Conservation (phyloP, 2,113 vertebrate species). For the Larimichthys polyactis region DNA sequence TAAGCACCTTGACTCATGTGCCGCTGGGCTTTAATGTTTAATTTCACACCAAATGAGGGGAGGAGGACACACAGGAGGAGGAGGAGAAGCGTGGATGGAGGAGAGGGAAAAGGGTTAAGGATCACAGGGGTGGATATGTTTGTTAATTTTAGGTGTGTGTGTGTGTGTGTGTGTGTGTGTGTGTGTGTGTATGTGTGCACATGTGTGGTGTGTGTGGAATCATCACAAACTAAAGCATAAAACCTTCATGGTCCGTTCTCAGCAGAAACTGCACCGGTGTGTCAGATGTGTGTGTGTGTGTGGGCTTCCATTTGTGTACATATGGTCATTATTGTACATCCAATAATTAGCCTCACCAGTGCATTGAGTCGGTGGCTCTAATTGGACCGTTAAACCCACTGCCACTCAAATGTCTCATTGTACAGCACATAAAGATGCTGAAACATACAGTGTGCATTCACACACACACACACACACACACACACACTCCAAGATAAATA, state of each 20-base stretch:
- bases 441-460: neutral
- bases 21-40: conserved; percentile 63
- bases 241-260: conserved; percentile 6
- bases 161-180: neutral
- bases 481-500: conserved; percentile 32
- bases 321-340: conserved; percentile 70
- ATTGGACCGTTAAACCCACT: conserved; percentile 65
- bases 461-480: conserved; percentile 12
- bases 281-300: conserved; percentile 8
- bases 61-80: conserved; percentile 35
- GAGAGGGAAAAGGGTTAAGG: neutral
- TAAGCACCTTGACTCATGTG: conserved; percentile 63
- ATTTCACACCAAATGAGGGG: conserved; percentile 65
- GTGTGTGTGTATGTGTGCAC: neutral
- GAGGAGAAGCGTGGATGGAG: neutral
- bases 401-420: conserved; percentile 61
- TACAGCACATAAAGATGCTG: conserved; percentile 5
- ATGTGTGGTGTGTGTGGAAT: neutral
- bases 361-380: conserved; percentile 55
- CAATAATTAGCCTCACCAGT: conserved; percentile 70
- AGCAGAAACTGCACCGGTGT: neutral
- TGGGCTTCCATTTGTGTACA: conserved; percentile 12
- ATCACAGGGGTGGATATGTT: conserved; percentile 54
- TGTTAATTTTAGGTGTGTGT: conserved; percentile 42
- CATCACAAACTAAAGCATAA: conserved; percentile 19